These are phyloP conservation scores for Euspilapteryx auroguttella DNA, from an alignment of 2,888 invertebrate genomes.

Conservation along the genomic window DNA sequence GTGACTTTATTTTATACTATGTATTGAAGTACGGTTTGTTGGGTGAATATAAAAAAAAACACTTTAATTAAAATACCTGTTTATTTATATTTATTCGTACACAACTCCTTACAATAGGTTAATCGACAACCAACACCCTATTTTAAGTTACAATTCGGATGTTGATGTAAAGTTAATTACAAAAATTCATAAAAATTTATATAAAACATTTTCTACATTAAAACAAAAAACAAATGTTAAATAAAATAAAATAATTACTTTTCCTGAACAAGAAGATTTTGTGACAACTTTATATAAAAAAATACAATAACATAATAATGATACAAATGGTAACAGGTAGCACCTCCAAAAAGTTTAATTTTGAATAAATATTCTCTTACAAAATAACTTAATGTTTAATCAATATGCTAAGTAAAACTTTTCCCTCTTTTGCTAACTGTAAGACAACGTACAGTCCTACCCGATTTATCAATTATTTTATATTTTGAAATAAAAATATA, in stretches of 20 bases:
- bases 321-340: neutral
- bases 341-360: neutral
- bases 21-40: too few species aligned
- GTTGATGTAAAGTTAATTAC: slow-evolving; percentile 20
- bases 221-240: too few species aligned
- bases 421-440: too few species aligned
- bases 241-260: too few species aligned
- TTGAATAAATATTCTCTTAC: neutral
- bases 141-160: slow-evolving; percentile 34
- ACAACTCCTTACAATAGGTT: slow-evolving; percentile 44
- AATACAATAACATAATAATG: neutral
- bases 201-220: too few species aligned
- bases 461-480: too few species aligned
- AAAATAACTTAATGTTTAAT: neutral
- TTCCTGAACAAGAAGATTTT: neutral
- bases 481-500: slow-evolving; percentile 3
- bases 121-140: slow-evolving; percentile 51
- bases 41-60: too few species aligned
- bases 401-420: neutral
- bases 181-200: neutral
- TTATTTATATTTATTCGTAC: slow-evolving; percentile 32
- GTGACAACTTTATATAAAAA: neutral
- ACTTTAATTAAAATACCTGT: neutral
- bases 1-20: too few species aligned
- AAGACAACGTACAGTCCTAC: too few species aligned